A percentile compares a stretch with the other conserved stretches of the same genome.
These are phyloP conservation scores for Baryphthengus martii DNA, from an alignment of 2,113 vertebrate genomes.

Conservation along the genomic window DNA sequence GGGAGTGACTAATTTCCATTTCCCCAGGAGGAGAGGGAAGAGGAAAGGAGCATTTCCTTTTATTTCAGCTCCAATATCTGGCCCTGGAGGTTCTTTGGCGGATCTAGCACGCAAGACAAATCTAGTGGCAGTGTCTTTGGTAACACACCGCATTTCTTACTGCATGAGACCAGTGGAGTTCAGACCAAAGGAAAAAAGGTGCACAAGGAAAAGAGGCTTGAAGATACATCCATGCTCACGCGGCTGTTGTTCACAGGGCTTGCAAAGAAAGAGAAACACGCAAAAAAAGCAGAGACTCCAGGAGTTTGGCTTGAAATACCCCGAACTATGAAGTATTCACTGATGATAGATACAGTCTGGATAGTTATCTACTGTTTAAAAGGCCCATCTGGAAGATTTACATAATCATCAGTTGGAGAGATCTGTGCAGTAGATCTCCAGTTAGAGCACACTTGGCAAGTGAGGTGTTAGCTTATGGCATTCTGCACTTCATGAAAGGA, in stretches of 20 bases:
- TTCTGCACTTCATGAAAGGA: background rate
- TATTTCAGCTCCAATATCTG: background rate
- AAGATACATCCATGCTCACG: background rate
- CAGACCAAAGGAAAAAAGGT: background rate
- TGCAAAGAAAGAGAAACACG: background rate
- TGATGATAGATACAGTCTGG: background rate
- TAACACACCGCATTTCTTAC: background rate
- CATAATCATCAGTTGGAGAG: background rate
- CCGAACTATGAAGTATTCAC: background rate
- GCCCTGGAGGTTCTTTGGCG: background rate
- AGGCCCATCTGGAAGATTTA: background rate
- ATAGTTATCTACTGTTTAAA: background rate
- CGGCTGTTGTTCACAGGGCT: background rate
- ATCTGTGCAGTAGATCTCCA: background rate
- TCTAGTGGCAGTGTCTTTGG: background rate
- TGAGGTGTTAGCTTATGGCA: background rate
- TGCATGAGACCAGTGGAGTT: background rate
- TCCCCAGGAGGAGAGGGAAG: background rate
- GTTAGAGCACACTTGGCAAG: background rate
- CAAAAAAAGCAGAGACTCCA: background rate
- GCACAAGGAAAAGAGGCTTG: background rate
- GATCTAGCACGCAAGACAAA: background rate
- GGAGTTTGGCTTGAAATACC: background rate
- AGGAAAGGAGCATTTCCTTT: conserved; percentile 9
- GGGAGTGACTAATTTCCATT: background rate